Conservation (phyloP, 2,888 invertebrate species). For the Mythimna loreyi region DNA sequence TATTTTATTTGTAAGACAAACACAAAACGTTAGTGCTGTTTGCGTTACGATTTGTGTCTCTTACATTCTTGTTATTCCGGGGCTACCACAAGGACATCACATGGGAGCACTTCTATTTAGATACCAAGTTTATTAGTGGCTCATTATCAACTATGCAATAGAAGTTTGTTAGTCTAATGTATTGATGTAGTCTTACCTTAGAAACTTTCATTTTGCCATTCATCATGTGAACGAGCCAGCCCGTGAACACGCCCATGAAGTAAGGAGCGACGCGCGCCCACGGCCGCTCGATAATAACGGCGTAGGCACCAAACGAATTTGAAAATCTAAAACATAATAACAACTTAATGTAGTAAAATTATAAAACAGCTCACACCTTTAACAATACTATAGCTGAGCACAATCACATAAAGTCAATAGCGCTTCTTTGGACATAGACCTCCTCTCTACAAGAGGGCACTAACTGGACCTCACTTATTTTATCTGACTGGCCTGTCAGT, state of each 20-base stretch:
- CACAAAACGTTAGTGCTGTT: too few relatives aligned
- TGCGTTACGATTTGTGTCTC: too few relatives aligned
- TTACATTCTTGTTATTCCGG: not conserved
- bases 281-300: slow-evolving; percentile 93
- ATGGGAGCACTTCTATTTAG: not conserved
- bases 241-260: slow-evolving; percentile 93
- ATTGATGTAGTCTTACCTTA: slow-evolving; percentile 76
- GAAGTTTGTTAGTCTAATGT: not conserved
- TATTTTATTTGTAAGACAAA: not conserved
- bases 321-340: slow-evolving; percentile 66
- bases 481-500: too few relatives aligned
- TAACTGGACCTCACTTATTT: too few relatives aligned
- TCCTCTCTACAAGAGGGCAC: too few relatives aligned
- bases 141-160: not conserved
- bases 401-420: too few relatives aligned
- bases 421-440: too few relatives aligned
- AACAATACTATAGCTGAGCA: too few relatives aligned
- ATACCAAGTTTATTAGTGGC: too few relatives aligned
- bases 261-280: slow-evolving; percentile 94
- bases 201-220: slow-evolving; percentile 86
- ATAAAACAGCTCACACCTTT: too few relatives aligned
- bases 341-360: too few relatives aligned
- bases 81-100: slow-evolving; percentile 15
- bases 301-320: slow-evolving; percentile 78
- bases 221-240: slow-evolving; percentile 93